Base-by-base conservation (phyloP, 1,140 invertebrate genomes). In the Lepidostoma basale region DNA sequence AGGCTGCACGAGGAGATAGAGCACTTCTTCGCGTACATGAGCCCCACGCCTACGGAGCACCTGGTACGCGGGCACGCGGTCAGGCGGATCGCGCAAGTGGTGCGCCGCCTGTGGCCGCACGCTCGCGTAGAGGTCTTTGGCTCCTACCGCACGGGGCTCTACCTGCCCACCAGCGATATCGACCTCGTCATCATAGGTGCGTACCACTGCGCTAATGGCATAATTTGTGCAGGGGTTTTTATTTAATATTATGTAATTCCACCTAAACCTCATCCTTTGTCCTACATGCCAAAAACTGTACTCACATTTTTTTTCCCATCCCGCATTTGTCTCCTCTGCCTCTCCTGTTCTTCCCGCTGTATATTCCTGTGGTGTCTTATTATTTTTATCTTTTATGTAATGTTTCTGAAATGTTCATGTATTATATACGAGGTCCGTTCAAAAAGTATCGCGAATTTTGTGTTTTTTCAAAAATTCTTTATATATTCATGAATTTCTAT, bases 121-220 rank as follows among this genome's bases (percentile, higher is more conserved):
- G 95, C 96, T 39, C 87, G 90, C 77, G 95, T 98, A 66, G 93
- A 98, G 84, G 92, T 97, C 73, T 98, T 98, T 87, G 96, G 96
- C 74, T 96, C 94, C 74, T 98, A 97, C 85, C 87, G 93, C 70
- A 98, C 96, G 54, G 95, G 95, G 62, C 88, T 98, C 63, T 98
- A 98, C 85, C 85, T 98, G 77, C 96, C 96, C 67, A 98, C 96
- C 79, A 98, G 96, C 87, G 97, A 98, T 84, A 98, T 98, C 79
- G 97, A 98, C 85, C 87, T 99, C 75, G 96, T 98, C 71, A 94
- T 99, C 62, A 92, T 96, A 81, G 95, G 95, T 77, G 88, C 91
- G 16, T 64, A 16, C 10, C 14, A 16, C 14, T 12, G 8, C 6
- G 4, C 42, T 16, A 12, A n/a, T n/a, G n/a, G 6, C 33, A 36